Conservation (phyloP, 1,140 invertebrate species). For the Leptoteleia sp. region DNA sequence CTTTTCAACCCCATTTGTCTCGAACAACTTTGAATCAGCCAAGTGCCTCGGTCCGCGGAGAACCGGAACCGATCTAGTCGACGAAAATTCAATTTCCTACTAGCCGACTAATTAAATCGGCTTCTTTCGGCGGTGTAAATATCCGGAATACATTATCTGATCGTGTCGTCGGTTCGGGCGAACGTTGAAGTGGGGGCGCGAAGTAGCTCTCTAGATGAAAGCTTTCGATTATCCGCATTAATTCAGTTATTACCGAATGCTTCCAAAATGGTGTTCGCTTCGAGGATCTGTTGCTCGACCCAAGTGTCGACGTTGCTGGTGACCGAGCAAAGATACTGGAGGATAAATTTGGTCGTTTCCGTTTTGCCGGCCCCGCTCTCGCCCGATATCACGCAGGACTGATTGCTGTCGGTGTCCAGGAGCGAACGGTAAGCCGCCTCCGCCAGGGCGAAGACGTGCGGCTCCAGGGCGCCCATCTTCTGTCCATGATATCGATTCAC, state of each 20-base stretch:
- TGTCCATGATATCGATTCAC: constrained; percentile 90
- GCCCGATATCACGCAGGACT: constrained; percentile 98
- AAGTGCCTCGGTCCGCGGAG: not conserved
- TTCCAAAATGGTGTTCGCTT: constrained; percentile 96
- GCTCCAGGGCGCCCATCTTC: constrained; percentile 90
- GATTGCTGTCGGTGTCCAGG: constrained; percentile 83
- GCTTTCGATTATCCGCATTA: constrained; percentile 25
- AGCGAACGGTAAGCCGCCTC: constrained; percentile 92
- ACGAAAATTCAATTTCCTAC: constrained; percentile 7
- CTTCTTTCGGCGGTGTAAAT: constrained; percentile 16
- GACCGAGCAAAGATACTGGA: constrained; percentile 96
- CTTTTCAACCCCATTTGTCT: not conserved
- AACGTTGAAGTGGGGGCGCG: constrained; percentile 4
- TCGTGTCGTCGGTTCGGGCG: not conserved
- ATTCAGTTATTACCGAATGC: constrained; percentile 87
- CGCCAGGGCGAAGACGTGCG: constrained; percentile 94
- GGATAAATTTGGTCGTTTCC: constrained; percentile 96
- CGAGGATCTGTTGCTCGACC: constrained; percentile 96
- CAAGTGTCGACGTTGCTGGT: constrained; percentile 94
- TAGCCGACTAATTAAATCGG: constrained; percentile 13
- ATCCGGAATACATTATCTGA: not conserved
- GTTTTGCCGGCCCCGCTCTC: constrained; percentile 99
- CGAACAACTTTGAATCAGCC: not conserved
- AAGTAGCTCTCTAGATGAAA: constrained; percentile 29
- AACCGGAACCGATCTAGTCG: constrained; percentile 39